Evolutionary conservation across 2,888 invertebrate species (phyloP).

Genomic region (Tridacna gigas): DNA sequence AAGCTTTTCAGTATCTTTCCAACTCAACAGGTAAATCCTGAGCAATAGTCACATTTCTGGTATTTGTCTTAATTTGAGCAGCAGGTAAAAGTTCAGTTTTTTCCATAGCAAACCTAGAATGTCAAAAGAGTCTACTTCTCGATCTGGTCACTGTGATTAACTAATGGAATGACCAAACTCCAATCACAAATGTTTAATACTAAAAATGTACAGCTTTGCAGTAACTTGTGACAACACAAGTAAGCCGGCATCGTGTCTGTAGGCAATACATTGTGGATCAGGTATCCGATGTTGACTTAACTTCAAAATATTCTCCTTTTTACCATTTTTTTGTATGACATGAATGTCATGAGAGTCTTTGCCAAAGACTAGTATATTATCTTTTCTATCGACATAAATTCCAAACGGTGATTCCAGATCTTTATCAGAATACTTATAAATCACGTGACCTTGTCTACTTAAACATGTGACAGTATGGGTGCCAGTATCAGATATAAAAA

Average conservation of each 20-base stretch:
- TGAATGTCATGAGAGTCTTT: neutral
- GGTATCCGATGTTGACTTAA: neutral
- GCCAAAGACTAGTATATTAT: neutral
- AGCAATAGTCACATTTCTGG: too few species aligned
- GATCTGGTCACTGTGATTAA: too few species aligned
- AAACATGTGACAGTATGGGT: neutral
- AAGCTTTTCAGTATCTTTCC: too few species aligned
- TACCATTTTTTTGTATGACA: neutral
- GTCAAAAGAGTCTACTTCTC: too few species aligned
- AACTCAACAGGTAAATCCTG: too few species aligned
- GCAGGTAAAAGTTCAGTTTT: too few species aligned
- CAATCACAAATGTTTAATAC: too few species aligned
- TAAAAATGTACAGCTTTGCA: too few species aligned
- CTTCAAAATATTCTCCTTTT: neutral
- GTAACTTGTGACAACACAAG: neutral
- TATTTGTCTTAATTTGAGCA: too few species aligned
- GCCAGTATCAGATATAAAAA: neutral
- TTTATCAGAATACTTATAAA: conserved; percentile 6
- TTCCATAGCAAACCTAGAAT: too few species aligned
- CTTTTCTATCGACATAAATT: neutral
- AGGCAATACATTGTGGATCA: neutral
- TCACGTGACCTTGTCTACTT: neutral
- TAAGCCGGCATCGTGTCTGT: neutral
- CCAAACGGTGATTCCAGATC: neutral
- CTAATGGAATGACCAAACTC: too few species aligned